Conservation (phyloP, 2,888 invertebrate genomes). For the Ochropleura plecta region DNA sequence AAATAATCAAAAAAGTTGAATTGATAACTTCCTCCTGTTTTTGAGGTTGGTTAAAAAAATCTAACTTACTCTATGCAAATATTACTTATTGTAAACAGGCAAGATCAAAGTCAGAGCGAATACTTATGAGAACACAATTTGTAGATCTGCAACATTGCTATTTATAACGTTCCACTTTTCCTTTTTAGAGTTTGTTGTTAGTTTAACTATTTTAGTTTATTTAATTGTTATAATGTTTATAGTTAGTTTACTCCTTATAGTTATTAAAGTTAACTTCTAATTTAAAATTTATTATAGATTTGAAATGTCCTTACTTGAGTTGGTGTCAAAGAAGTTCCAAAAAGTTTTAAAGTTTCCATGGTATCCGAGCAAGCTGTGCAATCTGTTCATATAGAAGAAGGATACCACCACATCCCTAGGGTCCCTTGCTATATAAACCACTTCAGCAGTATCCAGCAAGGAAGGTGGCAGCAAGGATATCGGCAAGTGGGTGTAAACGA, state of each 20-base stretch:
- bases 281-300: background rate
- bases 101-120: background rate
- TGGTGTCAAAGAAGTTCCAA: slow-evolving; percentile 91
- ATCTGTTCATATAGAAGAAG: slow-evolving; percentile 92
- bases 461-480: slow-evolving; percentile 92
- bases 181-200: too few relatives aligned
- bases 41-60: too few relatives aligned
- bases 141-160: slow-evolving; percentile 29
- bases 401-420: slow-evolving; percentile 95
- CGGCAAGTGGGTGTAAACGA: slow-evolving; percentile 91
- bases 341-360: slow-evolving; percentile 91
- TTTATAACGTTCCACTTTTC: slow-evolving; percentile 1
- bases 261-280: too few relatives aligned
- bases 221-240: too few relatives aligned
- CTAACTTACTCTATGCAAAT: too few relatives aligned
- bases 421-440: slow-evolving; percentile 94
- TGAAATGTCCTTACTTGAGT: slow-evolving; percentile 87
- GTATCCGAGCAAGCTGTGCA: slow-evolving; percentile 91
- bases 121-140: slow-evolving; percentile 4
- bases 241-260: too few relatives aligned
- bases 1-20: too few relatives aligned
- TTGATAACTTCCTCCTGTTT: too few relatives aligned
- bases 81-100: background rate
- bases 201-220: too few relatives aligned
- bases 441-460: slow-evolving; percentile 86